Base-by-base conservation (phyloP, 2,888 invertebrate species). In the Perizoma affinitatum region DNA sequence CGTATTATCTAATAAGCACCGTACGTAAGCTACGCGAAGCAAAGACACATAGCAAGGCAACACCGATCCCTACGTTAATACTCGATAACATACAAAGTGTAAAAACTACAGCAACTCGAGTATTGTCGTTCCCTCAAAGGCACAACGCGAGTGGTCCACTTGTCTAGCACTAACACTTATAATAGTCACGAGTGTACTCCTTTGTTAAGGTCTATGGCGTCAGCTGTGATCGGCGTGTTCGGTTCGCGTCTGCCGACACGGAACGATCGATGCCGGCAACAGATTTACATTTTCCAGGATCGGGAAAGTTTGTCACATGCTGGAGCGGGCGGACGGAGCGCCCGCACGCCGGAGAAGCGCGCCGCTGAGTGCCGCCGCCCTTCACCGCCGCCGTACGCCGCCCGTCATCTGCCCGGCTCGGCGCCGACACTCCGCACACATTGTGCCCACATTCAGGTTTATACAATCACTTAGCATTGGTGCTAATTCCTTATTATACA, bases 31-130 rank as follows among this genome's bases (percentile, higher is more conserved):
- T 86, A 82, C 84, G 89, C 90, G 86, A 86, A 90, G 87, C 89
- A 89, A 91, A 90, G 91, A 90, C 91, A 92, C 92, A 83, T 86
- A 88, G 88, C 91, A 92, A 92, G 92, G 92, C 92, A 91, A 90
- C 90, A 90, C 87, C 82, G 85, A 88, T 84, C 73, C 75, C 82
- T 87, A 88, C 78, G 79, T 78, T 83, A 83, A 77, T 82, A 76
- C 78, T 78, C 83, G 78, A 79, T 85, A 84, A 80, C 82, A 86
- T 80, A 83, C 78, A 80, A 79, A 79, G 68, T 83, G 80, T 77
- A 80, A 79, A 82, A 80, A 79, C 73, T 78, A 76, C 78, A 79
- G 79, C 80, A 83, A 85, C 83, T 75, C 58, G 82, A 81, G 74
- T 76, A 72, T 79, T 78, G 77, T 76, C 78, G 77, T 78, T 76